A percentile compares a stretch with the other conserved stretches of the same genome.
These are phyloP conservation scores for Hyperoodon ampullatus DNA, from an alignment of 2,113 vertebrate species.

Conservation along the genomic window DNA sequence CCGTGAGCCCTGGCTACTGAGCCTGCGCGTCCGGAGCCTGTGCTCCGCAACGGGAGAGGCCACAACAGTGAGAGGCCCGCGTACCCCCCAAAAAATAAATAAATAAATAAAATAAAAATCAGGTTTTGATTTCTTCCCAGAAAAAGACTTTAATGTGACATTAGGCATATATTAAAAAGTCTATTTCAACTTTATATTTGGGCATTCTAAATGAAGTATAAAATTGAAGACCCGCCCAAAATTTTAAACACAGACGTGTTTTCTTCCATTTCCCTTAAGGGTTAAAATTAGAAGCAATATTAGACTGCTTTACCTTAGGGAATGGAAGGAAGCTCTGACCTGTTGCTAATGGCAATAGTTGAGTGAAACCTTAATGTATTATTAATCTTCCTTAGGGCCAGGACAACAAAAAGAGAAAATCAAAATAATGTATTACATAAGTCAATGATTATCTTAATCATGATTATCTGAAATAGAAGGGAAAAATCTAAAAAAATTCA, in stretches of 20 bases:
- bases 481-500: neutral
- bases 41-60: too few species aligned
- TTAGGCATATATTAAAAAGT: neutral
- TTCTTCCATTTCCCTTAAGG: conserved; percentile 37
- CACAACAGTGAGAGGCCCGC: too few species aligned
- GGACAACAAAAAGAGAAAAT: conserved; percentile 2
- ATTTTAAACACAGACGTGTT: neutral
- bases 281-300: conserved; percentile 46
- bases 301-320: neutral
- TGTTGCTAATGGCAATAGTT: conserved; percentile 45
- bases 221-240: neutral
- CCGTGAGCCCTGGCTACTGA: too few species aligned
- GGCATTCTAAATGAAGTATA: conserved; percentile 20
- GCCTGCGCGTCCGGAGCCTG: too few species aligned
- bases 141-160: conserved; percentile 19
- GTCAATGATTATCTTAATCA: conserved; percentile 39
- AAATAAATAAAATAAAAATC: too few species aligned
- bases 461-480: conserved; percentile 3
- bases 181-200: conserved; percentile 29
- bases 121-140: conserved; percentile 32
- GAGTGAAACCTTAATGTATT: neutral
- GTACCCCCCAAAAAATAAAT: too few species aligned
- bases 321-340: neutral
- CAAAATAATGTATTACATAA: neutral
- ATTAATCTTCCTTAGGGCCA: neutral